Base-by-base conservation (phyloP, 2,797 vertebrate species). In the Chloroceryle amazona region DNA sequence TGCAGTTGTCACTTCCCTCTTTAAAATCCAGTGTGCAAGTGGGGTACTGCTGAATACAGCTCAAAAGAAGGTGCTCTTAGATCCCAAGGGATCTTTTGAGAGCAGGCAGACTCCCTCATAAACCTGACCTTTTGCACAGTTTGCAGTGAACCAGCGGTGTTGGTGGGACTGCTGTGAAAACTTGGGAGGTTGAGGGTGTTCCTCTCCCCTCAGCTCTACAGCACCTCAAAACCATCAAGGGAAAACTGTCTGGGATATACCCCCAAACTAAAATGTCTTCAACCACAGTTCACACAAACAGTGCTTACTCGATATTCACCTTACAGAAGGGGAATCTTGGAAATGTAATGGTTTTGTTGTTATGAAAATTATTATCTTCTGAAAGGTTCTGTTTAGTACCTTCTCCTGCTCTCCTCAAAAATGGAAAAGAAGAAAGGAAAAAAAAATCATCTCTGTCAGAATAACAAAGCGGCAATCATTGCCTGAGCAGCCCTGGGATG, bases 111-210 rank as follows among this genome's bases (percentile, higher is more conserved):
- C 13, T 44, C 31, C 28, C 47, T 26, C 3, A 0, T 42, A 52
- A 71, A 44, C 46, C 35, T 2, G 1, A 0, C 26, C 10, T 68
- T 49, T 2, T 1, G 4, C 1, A 0, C 33, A 5, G 51, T n/a
- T 72, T 66, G 42, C 17, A 66, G 15, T 41, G 33, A 42, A 75
- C 35, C 37, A 37, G 16, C 4, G 2, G 20, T 84, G 58, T 58
- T 72, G 67, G 75, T 6, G 9, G 61, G 42, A 22, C 49, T 89
- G 37, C 46, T 41, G 13, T 17, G 31, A 72, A 70, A 76, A 18
- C 19, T 35, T 31, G 13, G 26, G 47, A 54, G 26, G 41, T 39
- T 55, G 16, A 22, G 33, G 23, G 3, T 7, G 6, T 58, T 84
- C n/a, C 17, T 67, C 2, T 9, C 17, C 29, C 17, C 33, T 3